Conservation (phyloP, 2,888 invertebrate species). For the Chrysolina oricalcia region DNA sequence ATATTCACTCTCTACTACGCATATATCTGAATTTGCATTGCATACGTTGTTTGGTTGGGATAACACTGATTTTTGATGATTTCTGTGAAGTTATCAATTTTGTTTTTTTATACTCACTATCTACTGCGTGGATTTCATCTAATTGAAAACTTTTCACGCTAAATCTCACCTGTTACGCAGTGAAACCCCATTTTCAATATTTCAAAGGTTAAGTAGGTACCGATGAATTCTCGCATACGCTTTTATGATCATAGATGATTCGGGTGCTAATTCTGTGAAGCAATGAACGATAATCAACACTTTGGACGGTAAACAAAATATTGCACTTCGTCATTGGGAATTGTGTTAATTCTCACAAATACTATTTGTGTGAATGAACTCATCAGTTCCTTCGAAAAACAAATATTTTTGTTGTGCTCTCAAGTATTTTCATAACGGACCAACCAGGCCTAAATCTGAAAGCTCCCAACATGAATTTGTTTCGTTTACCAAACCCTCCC, state of each 20-base stretch:
- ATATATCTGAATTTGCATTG: too few species aligned
- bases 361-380: background rate
- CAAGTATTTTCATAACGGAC: too few species aligned
- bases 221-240: background rate
- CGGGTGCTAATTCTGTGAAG: conserved; percentile 16
- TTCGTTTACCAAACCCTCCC: too few species aligned
- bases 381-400: background rate
- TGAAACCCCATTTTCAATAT: background rate
- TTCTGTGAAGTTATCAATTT: background rate
- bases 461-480: too few species aligned
- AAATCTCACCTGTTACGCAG: conserved; percentile 3
- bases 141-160: background rate
- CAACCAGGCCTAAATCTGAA: too few species aligned
- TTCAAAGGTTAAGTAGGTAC: background rate
- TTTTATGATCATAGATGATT: conserved; percentile 8
- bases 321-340: background rate
- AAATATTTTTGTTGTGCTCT: background rate
- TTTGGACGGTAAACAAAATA: background rate
- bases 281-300: background rate
- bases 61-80: background rate
- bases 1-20: too few species aligned
- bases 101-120: background rate
- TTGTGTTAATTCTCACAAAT: background rate
- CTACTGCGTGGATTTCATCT: background rate
- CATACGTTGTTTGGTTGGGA: background rate